These are phyloP conservation scores for Peromyscus polionotus DNA, from an alignment of 2,113 vertebrate species.

Conservation along the genomic window DNA sequence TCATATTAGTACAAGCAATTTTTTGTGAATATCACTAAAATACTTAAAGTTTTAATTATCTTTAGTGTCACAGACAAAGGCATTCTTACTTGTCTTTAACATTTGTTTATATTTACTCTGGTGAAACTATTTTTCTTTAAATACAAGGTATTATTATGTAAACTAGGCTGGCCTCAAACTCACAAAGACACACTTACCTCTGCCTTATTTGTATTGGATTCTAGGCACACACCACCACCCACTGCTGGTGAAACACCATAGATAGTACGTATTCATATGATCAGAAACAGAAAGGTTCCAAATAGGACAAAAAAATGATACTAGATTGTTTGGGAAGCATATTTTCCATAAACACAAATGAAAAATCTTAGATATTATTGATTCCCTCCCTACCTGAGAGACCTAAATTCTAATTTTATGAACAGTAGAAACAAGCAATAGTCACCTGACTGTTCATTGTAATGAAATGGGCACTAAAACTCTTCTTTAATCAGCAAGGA, in stretches of 20 bases:
- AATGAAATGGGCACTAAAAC: not conserved
- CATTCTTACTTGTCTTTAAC: not conserved
- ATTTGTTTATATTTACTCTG: not conserved
- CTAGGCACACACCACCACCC: too few species aligned
- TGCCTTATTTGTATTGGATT: not conserved
- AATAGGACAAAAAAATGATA: not conserved
- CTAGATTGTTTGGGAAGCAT: not conserved
- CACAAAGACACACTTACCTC: not conserved
- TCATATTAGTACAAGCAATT: constrained; percentile 15
- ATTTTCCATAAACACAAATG: not conserved
- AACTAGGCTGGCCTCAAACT: not conserved
- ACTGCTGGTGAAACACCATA: not conserved
- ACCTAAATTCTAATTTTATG: not conserved
- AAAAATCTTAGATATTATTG: not conserved
- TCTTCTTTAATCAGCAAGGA: not conserved
- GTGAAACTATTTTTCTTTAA: not conserved
- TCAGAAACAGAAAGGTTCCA: not conserved
- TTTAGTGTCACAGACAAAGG: not conserved
- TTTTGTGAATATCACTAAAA: not conserved
- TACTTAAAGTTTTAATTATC: not conserved
- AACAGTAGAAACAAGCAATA: not conserved
- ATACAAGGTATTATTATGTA: not conserved
- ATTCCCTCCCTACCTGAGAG: not conserved
- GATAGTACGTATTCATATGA: not conserved
- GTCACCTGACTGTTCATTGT: not conserved